Evolutionary conservation across 1,140 invertebrate genomes (phyloP), one percentile per base, ranked within the genome.

Genomic region (Cydia fagiglandana): DNA sequence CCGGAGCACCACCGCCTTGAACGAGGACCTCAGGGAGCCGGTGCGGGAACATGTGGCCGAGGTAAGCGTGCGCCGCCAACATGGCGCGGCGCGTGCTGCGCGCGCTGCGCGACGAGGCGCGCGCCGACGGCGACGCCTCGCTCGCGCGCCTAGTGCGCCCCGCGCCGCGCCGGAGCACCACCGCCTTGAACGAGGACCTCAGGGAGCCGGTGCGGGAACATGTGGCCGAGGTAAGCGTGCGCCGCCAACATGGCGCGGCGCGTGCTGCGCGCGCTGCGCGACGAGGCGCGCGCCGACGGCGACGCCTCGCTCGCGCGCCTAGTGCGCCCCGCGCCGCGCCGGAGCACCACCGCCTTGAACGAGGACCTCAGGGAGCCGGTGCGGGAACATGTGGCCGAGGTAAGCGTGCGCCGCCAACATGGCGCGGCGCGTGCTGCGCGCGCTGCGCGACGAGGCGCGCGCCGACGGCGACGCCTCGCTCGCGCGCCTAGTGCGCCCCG

Each of bases 361-460:
- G 64, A 79, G 15, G 87, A 87, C 41, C 75, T 88, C 5, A 76
- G 82, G 15, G 88, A 86, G 50, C 86, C 87, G 1, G 73, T 89
- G 1, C 38, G 87, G 5, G 87, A 88, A 64, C 86, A 88, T 50
- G 87, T 91, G 5, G 84, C 87, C n/a, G 90, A 90, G 86, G 88
- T 89, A 75, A 77, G 6, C 86, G 64, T 79, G 82, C 1, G 84
- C 84, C 0, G 83, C 76, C 6, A 91, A 91, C 78, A 86, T 89
- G 78, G 85, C 88, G 70, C 79, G 90, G 0, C 79, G 90, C 0
- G 83, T 92, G n/a, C 73, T 92, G 28, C 75, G 89, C 1, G 87
- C 88, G 0, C 79, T 92, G 4, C 73, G 89, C 0, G 89, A 92
- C 34, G 90, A 92, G 74, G 84, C 87, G 41, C 80, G 88, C 6